Evolutionary conservation across 2,888 invertebrate genomes (phyloP).

Genomic region (Macaria liturata): DNA sequence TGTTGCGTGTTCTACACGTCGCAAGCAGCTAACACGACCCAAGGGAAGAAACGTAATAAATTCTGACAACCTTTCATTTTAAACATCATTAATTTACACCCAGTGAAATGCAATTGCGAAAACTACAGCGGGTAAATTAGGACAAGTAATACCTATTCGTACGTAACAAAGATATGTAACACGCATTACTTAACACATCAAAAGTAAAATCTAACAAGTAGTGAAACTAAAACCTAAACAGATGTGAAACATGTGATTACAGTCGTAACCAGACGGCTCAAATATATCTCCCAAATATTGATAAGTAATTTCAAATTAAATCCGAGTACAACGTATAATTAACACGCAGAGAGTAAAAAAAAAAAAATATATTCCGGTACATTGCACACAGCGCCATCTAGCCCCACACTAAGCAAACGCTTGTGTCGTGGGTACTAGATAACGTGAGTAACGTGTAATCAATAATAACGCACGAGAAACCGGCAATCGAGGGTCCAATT

Average conservation of each 20-base stretch:
- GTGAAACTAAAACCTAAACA: conserved; percentile 15
- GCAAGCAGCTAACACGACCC: conserved; percentile 66
- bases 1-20: conserved; percentile 63
- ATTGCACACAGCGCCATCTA: too few species aligned
- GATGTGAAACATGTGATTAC: conserved; percentile 43
- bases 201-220: conserved; percentile 10
- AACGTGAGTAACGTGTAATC: conserved; percentile 76
- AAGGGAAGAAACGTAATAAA: conserved; percentile 71
- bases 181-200: conserved; percentile 5
- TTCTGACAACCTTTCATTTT: conserved; percentile 61
- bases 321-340: conserved; percentile 70
- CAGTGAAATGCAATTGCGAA: conserved; percentile 31
- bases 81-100: conserved; percentile 58
- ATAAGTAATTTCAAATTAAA: conserved; percentile 60
- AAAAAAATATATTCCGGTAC: too few species aligned
- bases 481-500: conserved; percentile 58
- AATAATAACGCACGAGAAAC: conserved; percentile 68
- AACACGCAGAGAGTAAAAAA: conserved; percentile 62
- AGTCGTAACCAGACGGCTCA: conserved; percentile 36
- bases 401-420: too few species aligned
- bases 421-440: too few species aligned
- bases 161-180: neutral
- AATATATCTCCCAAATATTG: conserved; percentile 43
- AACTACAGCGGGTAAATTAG: conserved; percentile 8
- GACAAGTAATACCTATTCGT: neutral